Base-by-base conservation (phyloP, 2,113 vertebrate species). In the Gymnogyps californianus region DNA sequence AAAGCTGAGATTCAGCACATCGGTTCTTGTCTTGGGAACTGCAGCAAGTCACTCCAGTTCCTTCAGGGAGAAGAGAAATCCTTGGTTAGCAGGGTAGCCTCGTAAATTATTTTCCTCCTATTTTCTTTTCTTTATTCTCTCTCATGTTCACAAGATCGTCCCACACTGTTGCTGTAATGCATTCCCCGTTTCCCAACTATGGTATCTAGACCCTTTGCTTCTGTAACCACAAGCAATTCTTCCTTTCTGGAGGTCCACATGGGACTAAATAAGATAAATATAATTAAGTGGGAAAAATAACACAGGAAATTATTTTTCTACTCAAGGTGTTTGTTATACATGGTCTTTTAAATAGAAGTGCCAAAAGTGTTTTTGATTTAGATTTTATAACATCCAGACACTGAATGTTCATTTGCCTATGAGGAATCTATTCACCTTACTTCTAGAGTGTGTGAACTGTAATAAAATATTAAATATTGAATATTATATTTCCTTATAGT, bases 91-190 rank as follows among this genome's bases (percentile, higher is more conserved):
- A n/a, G 6, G 25, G 17, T 11, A 47, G 28, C 11, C 26, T 34
- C 4, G 1, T 42, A 57, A 83, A 72, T 74, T 19, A 11, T 64
- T 92, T 88, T 69, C 14, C 16, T 80, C 28, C 11, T 10, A 4
- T 86, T 88, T 83, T 51, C 29, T 75, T 71, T 59, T 65, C n/a
- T 74, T 42, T 54, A 24, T 81, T 15, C 28, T 79, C 46, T 52
- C 26, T 28, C 16, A 11, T n/a, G 17, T 36, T 70, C 34, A 19
- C 6, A 76, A 82, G 42, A 22, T 55, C 7, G 1, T 83, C 32
- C 19, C 21, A 6, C 5, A 1, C 6, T n/a, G 8, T 3, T 65
- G 14, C 7, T 5, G 0, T 36, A 52, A 57, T 46, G 21, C 16
- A 19, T 65, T 66, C 44, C 21, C 13, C 15, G 13, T 40, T 86